Base-by-base conservation (phyloP, 2,888 invertebrate genomes). In the Mantis religiosa region DNA sequence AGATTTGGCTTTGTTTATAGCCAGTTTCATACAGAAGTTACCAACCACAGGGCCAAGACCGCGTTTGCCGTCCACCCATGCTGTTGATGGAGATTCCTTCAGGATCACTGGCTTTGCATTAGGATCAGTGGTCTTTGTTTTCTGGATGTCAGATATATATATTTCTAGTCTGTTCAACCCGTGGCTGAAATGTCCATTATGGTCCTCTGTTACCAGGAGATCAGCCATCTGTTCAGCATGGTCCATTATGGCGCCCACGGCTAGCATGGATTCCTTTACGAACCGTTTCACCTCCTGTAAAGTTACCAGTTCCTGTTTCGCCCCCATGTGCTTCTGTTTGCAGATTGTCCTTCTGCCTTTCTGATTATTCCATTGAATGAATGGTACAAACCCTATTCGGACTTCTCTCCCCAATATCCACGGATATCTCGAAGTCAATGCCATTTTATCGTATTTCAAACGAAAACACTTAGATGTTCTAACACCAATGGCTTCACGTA, bases 151-250 rank as follows among this genome's bases (percentile, higher is more conserved):
- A 91, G 96, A 95, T 0, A 98, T 94, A 93, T 98, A 98, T 95
- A 97, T 95, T 92, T 96, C 96, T 90, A 97, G 93, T 92, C 98
- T 94, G 92, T 98, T 98, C 91, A 98, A 95, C 25, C 98, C 98
- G 93, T 98, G 98, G 91, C 97, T 98, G 91, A 96, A 97, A 92
- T 98, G 98, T 0, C 98, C 98, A 86, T 97, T 93, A 91, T 96
- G 94, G 92, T 98, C 98, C 0, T 98, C 97, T 47, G 95, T 95
- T 87, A 96, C 94, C 85, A 98, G 93, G 87, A 97, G 94, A 91
- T 96, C 95, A 0, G 96, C 97, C 91, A 97, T 94, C 2, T 94
- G 94, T 30, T 93, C 92, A 0, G 97, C 96, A 92, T 97, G 95
- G 2, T 93, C 93, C 89, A 92, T 91, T 7, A 95, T 94, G 0